Base-by-base conservation (phyloP, 2,797 vertebrate genomes). In the Argentina silus region DNA sequence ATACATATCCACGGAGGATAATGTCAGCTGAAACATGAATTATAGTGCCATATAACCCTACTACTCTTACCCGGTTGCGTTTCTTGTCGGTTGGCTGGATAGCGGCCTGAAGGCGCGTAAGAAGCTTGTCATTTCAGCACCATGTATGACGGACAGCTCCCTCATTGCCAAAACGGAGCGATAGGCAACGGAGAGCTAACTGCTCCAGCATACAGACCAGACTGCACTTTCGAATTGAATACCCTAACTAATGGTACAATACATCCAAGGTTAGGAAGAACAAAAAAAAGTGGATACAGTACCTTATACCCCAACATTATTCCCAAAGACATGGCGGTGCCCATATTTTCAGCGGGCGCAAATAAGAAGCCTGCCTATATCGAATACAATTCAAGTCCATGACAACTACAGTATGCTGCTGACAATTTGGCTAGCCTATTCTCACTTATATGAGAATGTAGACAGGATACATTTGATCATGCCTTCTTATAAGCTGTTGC, bases 91-190 rank as follows among this genome's bases (percentile, higher is more conserved):
- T 27, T 19, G 44, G 48, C 60, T 50, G 15, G 59, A 74, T 43
- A 63, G 61, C 17, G 76, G 78, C 66, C 64, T 7, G 15, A 76
- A 78, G 55, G 69, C 43, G 17, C 66, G 51, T 15, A n/a, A 55
- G 11, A 47, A 59, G 61, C 75, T 81, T 87, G 79, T 76, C n/a
- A 82, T 91, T 92, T 92, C 92, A 92, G 92, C 85, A 92, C 90
- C 80, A 80, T 56, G 61, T 17, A 56, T 66, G 73, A 77, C 56
- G 86, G 88, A 92, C 90, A 93, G 91, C 85, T 91, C 90, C 85
- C 73, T 84, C 75, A 63, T 67, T 78, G 77, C 65, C 36, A 68
- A 23, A 6, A 44, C 36, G n/a, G 27, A 67, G 11, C 19, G 3
- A 9, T 12, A 12, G 2, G 47, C 47, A 48, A 27, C 21, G 1